These are phyloP conservation scores for Teinopalpus imperialis DNA, from an alignment of 2,888 invertebrate species.

Conservation along the genomic window DNA sequence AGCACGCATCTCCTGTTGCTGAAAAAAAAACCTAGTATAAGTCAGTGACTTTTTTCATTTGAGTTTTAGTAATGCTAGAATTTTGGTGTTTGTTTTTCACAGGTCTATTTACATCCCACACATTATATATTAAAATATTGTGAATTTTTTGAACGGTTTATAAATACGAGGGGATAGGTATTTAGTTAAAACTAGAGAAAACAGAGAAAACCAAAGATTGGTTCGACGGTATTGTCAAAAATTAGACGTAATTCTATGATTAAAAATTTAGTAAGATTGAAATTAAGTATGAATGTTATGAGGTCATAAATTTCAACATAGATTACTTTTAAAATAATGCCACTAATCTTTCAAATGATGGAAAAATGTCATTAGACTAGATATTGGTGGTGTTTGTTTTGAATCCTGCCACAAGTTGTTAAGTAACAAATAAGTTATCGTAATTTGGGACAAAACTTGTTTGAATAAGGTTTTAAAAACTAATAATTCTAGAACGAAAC, in stretches of 20 bases:
- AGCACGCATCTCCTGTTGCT: slow-evolving; percentile 10
- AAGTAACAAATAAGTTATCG: neutral
- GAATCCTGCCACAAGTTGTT: neutral
- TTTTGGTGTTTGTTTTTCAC: slow-evolving; percentile 14
- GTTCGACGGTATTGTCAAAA: slow-evolving; percentile 15
- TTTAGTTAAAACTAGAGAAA: slow-evolving; percentile 15
- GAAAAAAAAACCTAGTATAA: slow-evolving; percentile 2
- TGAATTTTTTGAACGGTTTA: slow-evolving; percentile 15
- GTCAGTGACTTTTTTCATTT: slow-evolving; percentile 12
- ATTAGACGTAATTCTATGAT: slow-evolving; percentile 2
- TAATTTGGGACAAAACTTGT: neutral
- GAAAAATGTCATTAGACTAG: neutral
- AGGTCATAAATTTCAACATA: too few species aligned
- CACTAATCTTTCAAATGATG: too few species aligned
- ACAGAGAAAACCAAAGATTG: slow-evolving; percentile 27
- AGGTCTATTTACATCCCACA: slow-evolving; percentile 3
- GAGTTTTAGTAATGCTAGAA: slow-evolving; percentile 16
- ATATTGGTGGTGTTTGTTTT: neutral
- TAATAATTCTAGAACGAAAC: neutral
- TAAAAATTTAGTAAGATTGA: neutral
- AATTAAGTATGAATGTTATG: too few species aligned
- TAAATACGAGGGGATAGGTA: neutral
- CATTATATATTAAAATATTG: slow-evolving; percentile 12
- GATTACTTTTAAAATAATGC: too few species aligned
- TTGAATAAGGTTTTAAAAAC: neutral